phyloP scores from a whole-genome alignment of 2,797 vertebrate genomes.

The Carapus acus region DNA sequence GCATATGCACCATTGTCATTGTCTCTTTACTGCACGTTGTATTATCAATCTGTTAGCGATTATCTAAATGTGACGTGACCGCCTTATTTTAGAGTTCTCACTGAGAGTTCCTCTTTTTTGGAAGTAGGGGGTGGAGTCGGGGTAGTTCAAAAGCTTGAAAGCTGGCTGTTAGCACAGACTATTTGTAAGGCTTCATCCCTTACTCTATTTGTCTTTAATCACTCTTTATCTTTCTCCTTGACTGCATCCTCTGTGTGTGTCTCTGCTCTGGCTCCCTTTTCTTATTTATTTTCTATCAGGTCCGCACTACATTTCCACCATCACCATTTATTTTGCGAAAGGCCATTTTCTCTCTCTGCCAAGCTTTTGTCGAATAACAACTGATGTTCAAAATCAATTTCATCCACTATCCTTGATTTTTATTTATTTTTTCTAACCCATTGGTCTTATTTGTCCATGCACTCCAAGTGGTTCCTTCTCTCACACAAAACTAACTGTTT shows the following conservation, averaged over 20 bases:
- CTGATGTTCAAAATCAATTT: slow-evolving; percentile 62
- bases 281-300: too few relatives aligned
- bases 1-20: too few relatives aligned
- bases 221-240: slow-evolving; percentile 47
- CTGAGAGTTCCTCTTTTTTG: too few relatives aligned
- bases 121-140: too few relatives aligned
- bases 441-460: background rate
- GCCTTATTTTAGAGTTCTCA: too few relatives aligned
- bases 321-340: slow-evolving; percentile 46
- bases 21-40: too few relatives aligned
- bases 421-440: slow-evolving; percentile 12
- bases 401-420: slow-evolving; percentile 40
- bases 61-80: too few relatives aligned
- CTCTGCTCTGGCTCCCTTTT: slow-evolving; percentile 51
- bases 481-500: slow-evolving; percentile 47
- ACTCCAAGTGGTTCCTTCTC: slow-evolving; percentile 31
- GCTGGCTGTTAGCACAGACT: slow-evolving; percentile 8
- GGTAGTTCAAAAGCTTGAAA: slow-evolving; percentile 22
- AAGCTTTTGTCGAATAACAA: slow-evolving; percentile 52
- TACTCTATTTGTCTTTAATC: slow-evolving; percentile 50
- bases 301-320: slow-evolving; percentile 51
- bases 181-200: slow-evolving; percentile 35
- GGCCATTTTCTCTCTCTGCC: slow-evolving; percentile 46
- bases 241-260: slow-evolving; percentile 40
- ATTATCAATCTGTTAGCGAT: too few relatives aligned